Evolutionary conservation across 92 coral and sea anemone species (phyloP), one percentile per base, ranked within the genome.

Genomic region (Chrysogorgia sp.): DNA sequence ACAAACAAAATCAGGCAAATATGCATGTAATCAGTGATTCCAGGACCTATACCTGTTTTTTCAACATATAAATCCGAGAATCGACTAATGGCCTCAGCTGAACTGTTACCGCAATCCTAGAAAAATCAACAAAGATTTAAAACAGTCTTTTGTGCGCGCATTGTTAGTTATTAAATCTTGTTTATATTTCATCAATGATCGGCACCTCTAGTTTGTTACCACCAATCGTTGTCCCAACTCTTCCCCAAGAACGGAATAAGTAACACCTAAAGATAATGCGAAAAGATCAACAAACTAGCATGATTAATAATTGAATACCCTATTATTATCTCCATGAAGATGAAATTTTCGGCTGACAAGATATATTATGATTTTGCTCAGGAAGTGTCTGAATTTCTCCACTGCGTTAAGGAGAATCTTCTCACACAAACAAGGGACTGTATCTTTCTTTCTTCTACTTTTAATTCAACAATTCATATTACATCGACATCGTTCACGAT

Each of bases 41-140:
- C n/a, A n/a, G n/a, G n/a, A n/a, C n/a, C n/a, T n/a, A n/a, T n/a
- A 90, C 94, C 98, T 43, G 98, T 93, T 81, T 93, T 93, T 65
- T 93, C 98, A 4, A 63, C 83, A 47, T 93, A 93, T 21, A 91
- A 67, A 19, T 91, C 92, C 66, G 85, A 47, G 50, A 93, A 93
- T 31, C 81, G 81, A 22, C 40, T 58, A 24, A 91, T 79, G 34
- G 97, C 96, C n/a, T 76, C 63, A 24, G 34, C 81, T 61, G 57
- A 49, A 1, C 88, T 79, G 47, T 41, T 0, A 22, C 77, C 87
- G 67, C 78, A 69, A n/a, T 61, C 69, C 90, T 88, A 70, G 22
- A 71, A 85, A 67, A 77, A 63, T 13, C 25, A 21, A 86, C 0
- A 12, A 47, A 6, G n/a, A 15, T 15, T n/a, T n/a, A 22, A 17